Percentiles rank a stretch among this genome's conserved stretches.
These are phyloP conservation scores for Apodemus sylvaticus DNA, from an alignment of 2,113 vertebrate species.

Conservation along the genomic window DNA sequence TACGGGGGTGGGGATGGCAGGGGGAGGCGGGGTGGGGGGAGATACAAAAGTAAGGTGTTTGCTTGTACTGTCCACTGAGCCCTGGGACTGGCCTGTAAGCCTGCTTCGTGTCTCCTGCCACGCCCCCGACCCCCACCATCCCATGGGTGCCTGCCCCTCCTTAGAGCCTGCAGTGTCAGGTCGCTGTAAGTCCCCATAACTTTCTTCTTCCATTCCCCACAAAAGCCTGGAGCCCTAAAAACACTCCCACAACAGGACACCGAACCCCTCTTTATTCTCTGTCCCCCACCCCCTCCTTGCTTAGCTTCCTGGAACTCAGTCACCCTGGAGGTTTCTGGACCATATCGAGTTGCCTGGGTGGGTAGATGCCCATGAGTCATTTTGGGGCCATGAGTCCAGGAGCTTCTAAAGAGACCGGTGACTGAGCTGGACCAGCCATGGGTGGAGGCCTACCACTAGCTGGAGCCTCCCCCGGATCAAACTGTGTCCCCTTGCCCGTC, in stretches of 20 bases:
- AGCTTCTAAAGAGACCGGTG: slow-evolving; percentile 46
- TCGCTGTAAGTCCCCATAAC: not conserved
- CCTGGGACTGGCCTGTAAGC: not conserved
- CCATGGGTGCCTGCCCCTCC: not conserved
- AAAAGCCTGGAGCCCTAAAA: not conserved
- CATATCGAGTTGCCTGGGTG: slow-evolving; percentile 78
- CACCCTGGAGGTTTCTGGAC: slow-evolving; percentile 80
- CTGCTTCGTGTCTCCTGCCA: not conserved
- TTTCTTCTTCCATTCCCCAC: not conserved
- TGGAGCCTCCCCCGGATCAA: not conserved
- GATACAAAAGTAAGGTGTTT: not conserved
- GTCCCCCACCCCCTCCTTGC: slow-evolving; percentile 37
- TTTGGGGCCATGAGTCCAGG: slow-evolving; percentile 38
- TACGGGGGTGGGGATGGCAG: too few relatives aligned
- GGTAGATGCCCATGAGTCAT: too few relatives aligned
- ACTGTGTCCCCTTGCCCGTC: not conserved
- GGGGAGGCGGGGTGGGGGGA: too few relatives aligned
- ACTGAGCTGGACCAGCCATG: slow-evolving; percentile 40
- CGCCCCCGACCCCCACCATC: not conserved
- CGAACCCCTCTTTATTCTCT: slow-evolving; percentile 42
- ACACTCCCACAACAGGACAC: slow-evolving; percentile 5
- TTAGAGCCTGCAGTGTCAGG: not conserved
- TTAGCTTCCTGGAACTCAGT: slow-evolving; percentile 77
- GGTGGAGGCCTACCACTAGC: slow-evolving; percentile 50
- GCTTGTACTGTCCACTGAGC: not conserved